These are phyloP conservation scores for Sapajus apella DNA, from an alignment of 2,113 vertebrate species.

Conservation along the genomic window DNA sequence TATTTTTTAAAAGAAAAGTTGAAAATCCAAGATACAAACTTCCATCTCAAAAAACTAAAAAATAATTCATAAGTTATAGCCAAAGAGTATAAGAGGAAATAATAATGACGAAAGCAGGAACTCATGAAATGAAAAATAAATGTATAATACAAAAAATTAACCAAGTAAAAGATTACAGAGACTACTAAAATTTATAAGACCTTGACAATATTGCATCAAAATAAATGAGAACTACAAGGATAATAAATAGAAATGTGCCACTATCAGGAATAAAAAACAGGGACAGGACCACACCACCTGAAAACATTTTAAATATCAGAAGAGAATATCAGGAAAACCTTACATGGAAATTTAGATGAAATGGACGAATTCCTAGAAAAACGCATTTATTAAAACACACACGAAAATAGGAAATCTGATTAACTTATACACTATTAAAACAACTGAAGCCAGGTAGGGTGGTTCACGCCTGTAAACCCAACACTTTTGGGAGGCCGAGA, in stretches of 20 bases:
- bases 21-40: neutral
- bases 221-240: neutral
- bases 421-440: neutral
- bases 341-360: neutral
- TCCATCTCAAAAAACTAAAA: slow-evolving; percentile 12
- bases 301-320: neutral
- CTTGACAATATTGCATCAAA: neutral
- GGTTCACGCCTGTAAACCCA: too few species aligned
- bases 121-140: neutral
- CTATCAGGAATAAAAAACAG: neutral
- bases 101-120: neutral
- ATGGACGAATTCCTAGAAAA: slow-evolving; percentile 34
- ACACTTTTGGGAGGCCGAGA: too few species aligned
- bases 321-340: neutral
- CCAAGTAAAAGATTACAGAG: neutral
- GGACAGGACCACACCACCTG: neutral
- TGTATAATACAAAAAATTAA: neutral
- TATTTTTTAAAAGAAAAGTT: slow-evolving; percentile 8
- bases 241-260: neutral
- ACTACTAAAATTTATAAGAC: neutral
- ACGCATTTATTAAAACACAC: neutral
- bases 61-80: neutral
- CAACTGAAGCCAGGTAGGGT: neutral
- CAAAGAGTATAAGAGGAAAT: neutral
- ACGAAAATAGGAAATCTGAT: neutral